Evolutionary conservation across 2,113 vertebrate genomes (phyloP).

Genomic region (Mus pahari): DNA sequence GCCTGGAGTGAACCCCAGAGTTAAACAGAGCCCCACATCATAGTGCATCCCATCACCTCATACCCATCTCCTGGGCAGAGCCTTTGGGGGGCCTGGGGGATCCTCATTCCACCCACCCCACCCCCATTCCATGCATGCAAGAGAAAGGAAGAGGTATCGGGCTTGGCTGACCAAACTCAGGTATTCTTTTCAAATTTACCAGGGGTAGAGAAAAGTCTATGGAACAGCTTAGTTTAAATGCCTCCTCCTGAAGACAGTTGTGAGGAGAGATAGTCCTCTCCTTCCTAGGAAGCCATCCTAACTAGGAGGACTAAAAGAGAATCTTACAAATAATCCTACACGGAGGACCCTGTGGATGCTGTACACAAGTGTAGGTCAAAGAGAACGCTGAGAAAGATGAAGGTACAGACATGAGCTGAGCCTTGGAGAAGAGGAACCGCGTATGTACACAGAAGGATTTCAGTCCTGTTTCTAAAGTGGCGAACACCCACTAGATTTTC

Average conservation of each 20-base stretch:
- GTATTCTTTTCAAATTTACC: neutral
- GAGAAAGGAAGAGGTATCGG: neutral
- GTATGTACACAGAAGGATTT: neutral
- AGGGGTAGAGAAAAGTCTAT: neutral
- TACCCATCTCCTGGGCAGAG: neutral
- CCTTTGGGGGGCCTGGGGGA: neutral
- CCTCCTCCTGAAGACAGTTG: neutral
- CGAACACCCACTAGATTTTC: neutral
- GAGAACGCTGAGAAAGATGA: neutral
- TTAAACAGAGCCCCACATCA: neutral
- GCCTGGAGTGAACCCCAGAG: neutral
- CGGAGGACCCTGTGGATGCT: neutral
- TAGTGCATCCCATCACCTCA: neutral
- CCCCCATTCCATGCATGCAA: neutral
- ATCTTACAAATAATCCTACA: neutral
- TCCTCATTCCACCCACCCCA: neutral
- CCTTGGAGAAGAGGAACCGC: neutral
- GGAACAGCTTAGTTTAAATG: neutral
- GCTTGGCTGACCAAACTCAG: neutral
- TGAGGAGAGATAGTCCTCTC: neutral
- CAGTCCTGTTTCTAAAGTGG: neutral
- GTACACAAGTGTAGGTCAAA: neutral
- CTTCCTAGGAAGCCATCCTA: neutral
- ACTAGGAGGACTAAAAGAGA: neutral
- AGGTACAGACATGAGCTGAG: neutral